A percentile compares a stretch with the other conserved stretches of the same genome.
Conservation (phyloP, 1,140 invertebrate species). For the Steinernema feltiae region DNA sequence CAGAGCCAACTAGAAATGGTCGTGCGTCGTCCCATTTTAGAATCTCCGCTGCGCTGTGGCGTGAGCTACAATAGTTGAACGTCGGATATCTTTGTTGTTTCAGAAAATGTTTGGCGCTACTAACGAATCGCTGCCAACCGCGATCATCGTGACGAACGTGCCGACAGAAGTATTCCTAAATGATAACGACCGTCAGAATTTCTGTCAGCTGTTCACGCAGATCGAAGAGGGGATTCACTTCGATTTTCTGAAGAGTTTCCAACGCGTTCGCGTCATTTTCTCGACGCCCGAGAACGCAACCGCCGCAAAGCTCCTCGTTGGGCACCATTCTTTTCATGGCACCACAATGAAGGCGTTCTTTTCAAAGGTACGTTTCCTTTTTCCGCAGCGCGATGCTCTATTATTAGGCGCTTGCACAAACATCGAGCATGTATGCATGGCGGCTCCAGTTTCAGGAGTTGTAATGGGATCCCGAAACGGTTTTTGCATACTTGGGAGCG, state of each 20-base stretch:
- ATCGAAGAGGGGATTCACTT: constrained; percentile 48
- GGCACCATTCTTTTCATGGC: constrained; percentile 53
- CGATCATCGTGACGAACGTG: constrained; percentile 54
- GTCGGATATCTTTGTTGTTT: neutral
- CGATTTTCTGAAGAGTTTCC: constrained; percentile 53
- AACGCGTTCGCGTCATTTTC: constrained; percentile 49
- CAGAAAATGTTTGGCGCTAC: neutral
- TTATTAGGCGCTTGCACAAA: no score
- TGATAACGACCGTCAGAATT: constrained; percentile 45
- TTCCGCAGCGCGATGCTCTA: no score
- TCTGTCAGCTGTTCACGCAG: constrained; percentile 48
- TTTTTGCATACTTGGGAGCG: no score
- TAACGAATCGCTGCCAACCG: constrained; percentile 52
- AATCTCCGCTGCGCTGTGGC: no score
- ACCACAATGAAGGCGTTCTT: constrained; percentile 53
- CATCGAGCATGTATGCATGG: no score
- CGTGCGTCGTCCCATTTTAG: no score
- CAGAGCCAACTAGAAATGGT: neutral
- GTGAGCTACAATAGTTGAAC: no score
- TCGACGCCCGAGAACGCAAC: constrained; percentile 47
- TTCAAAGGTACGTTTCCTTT: constrained; percentile 34
- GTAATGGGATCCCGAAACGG: no score
- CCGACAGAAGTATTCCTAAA: constrained; percentile 48
- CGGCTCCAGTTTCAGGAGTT: no score
- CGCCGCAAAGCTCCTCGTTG: constrained; percentile 53